Evolutionary conservation across 1,140 invertebrate species (phyloP).

Genomic region (Mesaphorura yosii): DNA sequence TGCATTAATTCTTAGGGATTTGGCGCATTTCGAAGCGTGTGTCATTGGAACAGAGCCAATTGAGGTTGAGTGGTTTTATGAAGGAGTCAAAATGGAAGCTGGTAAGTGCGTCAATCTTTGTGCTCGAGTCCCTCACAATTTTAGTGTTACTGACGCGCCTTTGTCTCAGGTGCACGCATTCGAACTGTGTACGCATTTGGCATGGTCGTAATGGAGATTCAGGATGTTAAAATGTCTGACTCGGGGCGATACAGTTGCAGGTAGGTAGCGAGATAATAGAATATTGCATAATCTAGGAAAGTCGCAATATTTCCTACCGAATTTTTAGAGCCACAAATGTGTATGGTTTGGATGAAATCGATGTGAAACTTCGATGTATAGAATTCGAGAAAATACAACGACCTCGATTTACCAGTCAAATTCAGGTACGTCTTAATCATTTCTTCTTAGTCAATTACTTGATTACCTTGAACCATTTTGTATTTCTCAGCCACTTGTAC

Average conservation of each 20-base stretch:
- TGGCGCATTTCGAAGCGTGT: constrained; percentile 90
- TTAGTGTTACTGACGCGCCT: neutral
- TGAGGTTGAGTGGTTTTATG: constrained; percentile 96
- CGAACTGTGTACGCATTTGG: constrained; percentile 87
- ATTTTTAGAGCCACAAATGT: constrained; percentile 78
- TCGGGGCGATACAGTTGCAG: constrained; percentile 71
- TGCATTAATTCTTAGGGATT: too few species aligned
- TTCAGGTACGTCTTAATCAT: constrained; percentile 47
- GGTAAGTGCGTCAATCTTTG: constrained; percentile 40
- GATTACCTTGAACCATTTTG: constrained; percentile 1
- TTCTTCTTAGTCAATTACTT: neutral
- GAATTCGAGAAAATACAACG: constrained; percentile 65
- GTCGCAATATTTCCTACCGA: too few species aligned
- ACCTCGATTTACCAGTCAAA: constrained; percentile 75
- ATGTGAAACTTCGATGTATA: constrained; percentile 66
- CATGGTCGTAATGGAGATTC: constrained; percentile 85
- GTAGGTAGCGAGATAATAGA: neutral
- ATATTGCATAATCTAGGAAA: neutral
- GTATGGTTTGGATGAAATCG: constrained; percentile 76
- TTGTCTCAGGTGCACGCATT: constrained; percentile 52
- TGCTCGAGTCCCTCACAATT: constrained; percentile 4
- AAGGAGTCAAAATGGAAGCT: constrained; percentile 74
- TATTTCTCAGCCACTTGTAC: constrained; percentile 29
- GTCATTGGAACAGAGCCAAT: constrained; percentile 63
- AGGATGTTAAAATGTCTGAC: constrained; percentile 78